Evolutionary conservation across 2,113 vertebrate species (phyloP), one percentile per base, ranked within the genome.

Genomic region (Clarias macrocephalus): DNA sequence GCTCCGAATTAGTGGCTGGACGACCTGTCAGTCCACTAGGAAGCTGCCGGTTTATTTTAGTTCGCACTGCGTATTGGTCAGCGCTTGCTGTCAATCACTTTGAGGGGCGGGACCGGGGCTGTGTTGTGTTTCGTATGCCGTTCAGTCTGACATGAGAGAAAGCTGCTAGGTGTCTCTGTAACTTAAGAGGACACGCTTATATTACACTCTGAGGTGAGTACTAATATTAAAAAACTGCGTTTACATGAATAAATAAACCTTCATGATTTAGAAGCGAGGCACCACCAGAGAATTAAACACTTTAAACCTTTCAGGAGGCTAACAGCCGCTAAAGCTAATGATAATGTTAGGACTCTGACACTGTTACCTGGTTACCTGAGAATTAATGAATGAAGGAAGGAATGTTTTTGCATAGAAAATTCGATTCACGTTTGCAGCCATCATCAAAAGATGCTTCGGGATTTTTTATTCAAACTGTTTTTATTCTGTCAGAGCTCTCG

Each of bases 31-130:
- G 18, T 93, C 86, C 9, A 48, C 9, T 21, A 15, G 0, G 60
- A 62, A 54, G 42, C 62, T 13, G 37, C 72, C 66, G 42, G 76
- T 59, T 9, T 79, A 87, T 63, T 66, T 28, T 21, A 11, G 28
- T 30, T 9, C 2, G 0, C 11, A 1, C 5, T 7, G 90, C 13
- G 75, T 15, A 93, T 95, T 95, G 94, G 95, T 85, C 75, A 11
- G 3, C 28, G 0, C 0, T 0, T 2, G n/a, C 88, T 90, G 93
- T 93, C 94, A 88, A 15, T 94, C 30, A 19, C 7, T 2, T 1
- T 9, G 33, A 88, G 88, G 42, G 90, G 88, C 90, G 21, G 23
- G 18, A 48, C 56, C 65, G 21, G n/a, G 1, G 83, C 87, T 85
- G 42, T 30, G 82, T 84, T 89, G 76, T 59, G 60, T 79, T 56